Percentiles rank a stretch among this genome's conserved stretches.
Conservation (phyloP, 2,113 vertebrate genomes). For the Notothenia rossii region DNA sequence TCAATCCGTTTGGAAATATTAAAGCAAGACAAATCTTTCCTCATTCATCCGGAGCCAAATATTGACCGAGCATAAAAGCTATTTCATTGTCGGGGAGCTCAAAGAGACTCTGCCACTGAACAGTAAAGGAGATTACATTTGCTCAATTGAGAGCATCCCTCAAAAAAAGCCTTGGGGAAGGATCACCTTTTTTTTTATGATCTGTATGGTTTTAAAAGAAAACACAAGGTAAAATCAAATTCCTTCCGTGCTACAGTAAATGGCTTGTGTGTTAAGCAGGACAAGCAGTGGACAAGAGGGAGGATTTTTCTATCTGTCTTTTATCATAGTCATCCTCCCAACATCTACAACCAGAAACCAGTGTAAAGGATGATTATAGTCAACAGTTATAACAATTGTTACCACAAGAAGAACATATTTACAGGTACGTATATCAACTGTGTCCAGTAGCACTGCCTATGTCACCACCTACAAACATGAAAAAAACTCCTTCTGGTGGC, state of each 20-base stretch:
- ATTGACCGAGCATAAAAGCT: constrained; percentile 23
- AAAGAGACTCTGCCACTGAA: constrained; percentile 33
- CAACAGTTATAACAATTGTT: not conserved
- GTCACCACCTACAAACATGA: not conserved
- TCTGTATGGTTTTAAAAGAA: constrained; percentile 12
- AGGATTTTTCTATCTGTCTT: constrained; percentile 12
- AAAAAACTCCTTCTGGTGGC: not conserved
- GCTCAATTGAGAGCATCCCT: constrained; percentile 17
- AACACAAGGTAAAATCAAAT: not conserved
- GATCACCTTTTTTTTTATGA: not conserved
- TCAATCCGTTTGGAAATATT: constrained; percentile 6
- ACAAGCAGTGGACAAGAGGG: constrained; percentile 12
- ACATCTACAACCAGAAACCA: not conserved
- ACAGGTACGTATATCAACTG: not conserved
- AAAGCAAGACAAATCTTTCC: not conserved
- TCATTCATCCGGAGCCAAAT: constrained; percentile 32
- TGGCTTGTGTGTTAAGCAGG: not conserved
- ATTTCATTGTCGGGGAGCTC: constrained; percentile 28
- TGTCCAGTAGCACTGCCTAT: not conserved
- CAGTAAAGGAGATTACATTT: constrained; percentile 43
- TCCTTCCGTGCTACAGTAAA: not conserved
- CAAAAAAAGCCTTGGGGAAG: constrained; percentile 29
- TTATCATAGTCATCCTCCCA: constrained; percentile 1
- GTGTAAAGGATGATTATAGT: not conserved
- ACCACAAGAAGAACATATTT: not conserved